phyloP scores from a whole-genome alignment of 2,888 invertebrate genomes.

The Amphipoea oculea region DNA sequence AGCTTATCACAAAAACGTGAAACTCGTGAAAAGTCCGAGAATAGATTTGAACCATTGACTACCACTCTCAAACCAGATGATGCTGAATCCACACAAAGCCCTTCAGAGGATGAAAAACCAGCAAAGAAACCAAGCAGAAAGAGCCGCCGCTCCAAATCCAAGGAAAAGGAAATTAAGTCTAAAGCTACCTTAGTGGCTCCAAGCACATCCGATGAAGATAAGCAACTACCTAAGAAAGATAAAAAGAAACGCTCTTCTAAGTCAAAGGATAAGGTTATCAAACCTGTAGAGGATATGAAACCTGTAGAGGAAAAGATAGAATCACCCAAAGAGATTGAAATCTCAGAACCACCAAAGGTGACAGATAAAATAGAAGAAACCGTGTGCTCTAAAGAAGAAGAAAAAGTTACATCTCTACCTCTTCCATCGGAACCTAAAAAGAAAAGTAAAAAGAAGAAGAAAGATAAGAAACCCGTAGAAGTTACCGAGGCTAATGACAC shows the following conservation, averaged over 20 bases:
- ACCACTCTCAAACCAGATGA: conserved; percentile 75
- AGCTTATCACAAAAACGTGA: conserved; percentile 69
- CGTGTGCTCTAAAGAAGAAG: conserved; percentile 1
- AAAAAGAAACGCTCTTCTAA: conserved; percentile 81
- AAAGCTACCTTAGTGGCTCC: conserved; percentile 65
- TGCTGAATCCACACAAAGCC: conserved; percentile 66
- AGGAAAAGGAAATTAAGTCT: conserved; percentile 81
- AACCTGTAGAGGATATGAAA: conserved; percentile 63
- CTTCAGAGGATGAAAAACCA: conserved; percentile 72
- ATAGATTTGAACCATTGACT: conserved; percentile 81
- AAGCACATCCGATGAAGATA: conserved; percentile 77
- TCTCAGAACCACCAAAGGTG: conserved; percentile 47
- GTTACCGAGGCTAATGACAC: conserved; percentile 60
- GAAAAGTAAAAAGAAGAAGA: conserved; percentile 82
- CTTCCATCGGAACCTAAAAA: conserved; percentile 74
- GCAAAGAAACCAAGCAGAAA: conserved; percentile 74
- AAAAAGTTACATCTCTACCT: conserved; percentile 3
- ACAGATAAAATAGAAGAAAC: conserved; percentile 41
- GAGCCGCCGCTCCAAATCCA: conserved; percentile 83
- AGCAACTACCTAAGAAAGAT: conserved; percentile 77
- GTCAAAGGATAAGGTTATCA: conserved; percentile 73
- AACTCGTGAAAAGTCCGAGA: conserved; percentile 79
- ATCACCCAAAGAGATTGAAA: conserved; percentile 38
- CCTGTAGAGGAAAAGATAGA: conserved; percentile 59
- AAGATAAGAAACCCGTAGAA: conserved; percentile 73